phyloP scores from a whole-genome alignment of 2,113 vertebrate genomes.

The Cavia porcellus region DNA sequence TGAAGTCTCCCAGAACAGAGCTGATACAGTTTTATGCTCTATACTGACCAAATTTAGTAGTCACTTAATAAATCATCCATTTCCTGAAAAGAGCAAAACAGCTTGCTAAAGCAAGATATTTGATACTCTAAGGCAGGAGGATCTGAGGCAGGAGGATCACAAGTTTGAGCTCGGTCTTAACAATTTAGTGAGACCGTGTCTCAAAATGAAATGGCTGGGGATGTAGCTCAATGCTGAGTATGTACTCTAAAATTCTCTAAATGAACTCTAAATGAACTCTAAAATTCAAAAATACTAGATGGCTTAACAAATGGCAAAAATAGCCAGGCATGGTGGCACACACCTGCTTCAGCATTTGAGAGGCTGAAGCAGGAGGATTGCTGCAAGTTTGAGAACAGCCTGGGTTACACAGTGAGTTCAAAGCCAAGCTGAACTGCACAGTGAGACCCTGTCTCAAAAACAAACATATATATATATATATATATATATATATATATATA shows the following conservation, averaged over 20 bases:
- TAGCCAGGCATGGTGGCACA: neutral
- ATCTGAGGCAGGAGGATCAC: neutral
- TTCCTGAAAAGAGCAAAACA: neutral
- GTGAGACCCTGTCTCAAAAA: neutral
- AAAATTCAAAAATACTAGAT: neutral
- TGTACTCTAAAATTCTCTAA: too few relatives aligned
- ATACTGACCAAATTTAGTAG: neutral
- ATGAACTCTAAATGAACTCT: neutral
- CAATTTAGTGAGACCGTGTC: neutral
- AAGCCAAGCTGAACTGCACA: neutral
- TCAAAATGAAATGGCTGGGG: neutral
- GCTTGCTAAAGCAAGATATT: conserved; percentile 12
- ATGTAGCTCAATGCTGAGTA: neutral
- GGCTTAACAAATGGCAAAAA: conserved; percentile 21
- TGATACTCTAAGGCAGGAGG: neutral
- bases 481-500: too few relatives aligned
- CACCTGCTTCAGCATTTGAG: neutral
- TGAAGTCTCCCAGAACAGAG: conserved; percentile 26
- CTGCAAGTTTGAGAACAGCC: neutral
- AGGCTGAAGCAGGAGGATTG: neutral
- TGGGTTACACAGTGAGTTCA: neutral
- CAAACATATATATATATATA: too few relatives aligned
- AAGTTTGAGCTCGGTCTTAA: neutral
- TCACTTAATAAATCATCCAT: conserved; percentile 21
- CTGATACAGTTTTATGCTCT: conserved; percentile 1